Conservation (phyloP, 2,888 invertebrate genomes). For the Aphrophora alni region DNA sequence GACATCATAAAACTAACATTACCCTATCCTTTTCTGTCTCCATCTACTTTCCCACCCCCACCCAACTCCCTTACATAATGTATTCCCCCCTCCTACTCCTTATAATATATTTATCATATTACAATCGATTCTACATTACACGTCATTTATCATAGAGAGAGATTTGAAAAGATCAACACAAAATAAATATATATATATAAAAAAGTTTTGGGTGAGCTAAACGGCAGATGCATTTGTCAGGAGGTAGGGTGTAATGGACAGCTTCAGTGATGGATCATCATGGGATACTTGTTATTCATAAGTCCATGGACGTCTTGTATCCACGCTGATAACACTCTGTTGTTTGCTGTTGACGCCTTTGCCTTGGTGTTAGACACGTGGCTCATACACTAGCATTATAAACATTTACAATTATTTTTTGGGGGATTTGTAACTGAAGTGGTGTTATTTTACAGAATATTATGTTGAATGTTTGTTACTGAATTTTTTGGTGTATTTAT, state of each 20-base stretch:
- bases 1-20: background rate
- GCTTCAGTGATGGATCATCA: background rate
- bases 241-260: background rate
- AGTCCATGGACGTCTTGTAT: conserved; percentile 1
- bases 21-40: too few species aligned
- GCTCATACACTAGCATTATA: too few species aligned
- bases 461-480: too few species aligned
- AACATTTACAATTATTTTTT: too few species aligned
- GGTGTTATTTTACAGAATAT: too few species aligned
- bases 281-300: background rate
- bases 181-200: conserved; percentile 4
- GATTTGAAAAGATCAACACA: background rate
- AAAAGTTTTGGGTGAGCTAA: background rate
- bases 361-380: background rate
- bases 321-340: background rate
- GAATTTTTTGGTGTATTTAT: too few species aligned
- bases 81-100: background rate
- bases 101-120: conserved; percentile 9
- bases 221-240: background rate
- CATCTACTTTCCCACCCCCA: background rate
- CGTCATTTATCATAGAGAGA: background rate
- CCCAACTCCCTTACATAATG: background rate
- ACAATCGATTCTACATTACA: background rate
- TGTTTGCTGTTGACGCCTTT: background rate
- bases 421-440: too few species aligned